These are phyloP conservation scores for Agonopterix heracliana DNA, from an alignment of 2,888 invertebrate genomes.

Conservation along the genomic window DNA sequence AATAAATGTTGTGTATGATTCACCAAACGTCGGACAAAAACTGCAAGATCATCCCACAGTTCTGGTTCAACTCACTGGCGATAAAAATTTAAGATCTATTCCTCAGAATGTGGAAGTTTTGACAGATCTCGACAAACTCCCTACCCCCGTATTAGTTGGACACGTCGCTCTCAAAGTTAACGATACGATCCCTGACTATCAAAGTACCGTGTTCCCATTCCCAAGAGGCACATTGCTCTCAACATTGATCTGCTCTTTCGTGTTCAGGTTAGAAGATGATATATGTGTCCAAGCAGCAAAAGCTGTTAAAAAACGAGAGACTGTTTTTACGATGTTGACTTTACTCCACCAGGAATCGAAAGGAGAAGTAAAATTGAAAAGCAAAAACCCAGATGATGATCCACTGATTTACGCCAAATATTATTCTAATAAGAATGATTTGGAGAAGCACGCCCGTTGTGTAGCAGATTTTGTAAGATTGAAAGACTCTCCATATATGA, in stretches of 20 bases:
- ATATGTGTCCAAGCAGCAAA: constrained; percentile 22
- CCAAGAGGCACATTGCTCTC: constrained; percentile 21
- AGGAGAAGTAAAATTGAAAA: constrained; percentile 32
- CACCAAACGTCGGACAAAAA: constrained; percentile 35
- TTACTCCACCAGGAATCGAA: constrained; percentile 37
- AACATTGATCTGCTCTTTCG: constrained; percentile 21
- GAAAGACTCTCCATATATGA: constrained; percentile 31
- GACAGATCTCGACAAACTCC: constrained; percentile 32
- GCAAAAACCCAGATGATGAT: constrained; percentile 28
- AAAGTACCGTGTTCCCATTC: constrained; percentile 22
- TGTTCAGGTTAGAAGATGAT: constrained; percentile 22
- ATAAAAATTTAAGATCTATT: constrained; percentile 17
- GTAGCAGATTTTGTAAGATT: constrained; percentile 31
- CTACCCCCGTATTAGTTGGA: constrained; percentile 31
- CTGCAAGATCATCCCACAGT: constrained; percentile 41
- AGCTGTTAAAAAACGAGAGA: constrained; percentile 16
- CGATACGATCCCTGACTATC: constrained; percentile 39
- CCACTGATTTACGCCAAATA: constrained; percentile 31
- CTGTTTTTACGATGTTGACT: constrained; percentile 17
- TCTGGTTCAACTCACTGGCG: constrained; percentile 28
- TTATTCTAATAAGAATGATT: constrained; percentile 26
- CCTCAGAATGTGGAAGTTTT: constrained; percentile 20
- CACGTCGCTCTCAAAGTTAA: constrained; percentile 30
- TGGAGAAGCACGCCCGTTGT: constrained; percentile 25
- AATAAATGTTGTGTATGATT: constrained; percentile 28